These are phyloP conservation scores for Neelides sp. DNA, from an alignment of 1,140 invertebrate species.

Conservation along the genomic window DNA sequence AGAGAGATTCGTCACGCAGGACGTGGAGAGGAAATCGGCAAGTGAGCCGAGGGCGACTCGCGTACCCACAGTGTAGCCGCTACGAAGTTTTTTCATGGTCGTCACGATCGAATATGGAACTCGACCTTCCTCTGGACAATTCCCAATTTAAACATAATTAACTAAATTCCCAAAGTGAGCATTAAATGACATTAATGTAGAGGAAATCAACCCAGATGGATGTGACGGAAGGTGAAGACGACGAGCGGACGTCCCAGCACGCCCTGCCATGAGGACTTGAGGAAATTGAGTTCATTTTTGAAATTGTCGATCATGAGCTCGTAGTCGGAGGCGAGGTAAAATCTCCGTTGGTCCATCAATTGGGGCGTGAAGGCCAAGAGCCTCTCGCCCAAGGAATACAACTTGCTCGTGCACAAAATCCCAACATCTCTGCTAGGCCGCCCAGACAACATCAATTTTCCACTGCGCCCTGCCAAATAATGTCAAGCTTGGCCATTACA, in stretches of 20 bases:
- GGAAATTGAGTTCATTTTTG: slow-evolving; percentile 89
- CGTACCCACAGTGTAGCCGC: slow-evolving; percentile 96
- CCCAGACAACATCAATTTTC: slow-evolving; percentile 82
- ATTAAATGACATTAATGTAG: background rate
- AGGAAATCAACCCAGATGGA: slow-evolving; percentile 66
- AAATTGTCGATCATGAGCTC: slow-evolving; percentile 93
- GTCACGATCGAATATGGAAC: slow-evolving; percentile 88
- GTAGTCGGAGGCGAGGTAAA: slow-evolving; percentile 94
- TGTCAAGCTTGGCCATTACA: background rate
- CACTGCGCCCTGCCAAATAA: slow-evolving; percentile 60
- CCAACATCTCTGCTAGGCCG: slow-evolving; percentile 90
- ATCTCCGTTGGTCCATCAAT: slow-evolving; percentile 89
- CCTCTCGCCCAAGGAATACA: slow-evolving; percentile 88
- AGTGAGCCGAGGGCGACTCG: slow-evolving; percentile 80
- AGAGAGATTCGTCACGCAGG: slow-evolving; percentile 87
- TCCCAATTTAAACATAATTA: slow-evolving; percentile 7
- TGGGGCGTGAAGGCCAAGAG: slow-evolving; percentile 98
- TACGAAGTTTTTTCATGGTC: slow-evolving; percentile 95
- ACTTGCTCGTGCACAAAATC: slow-evolving; percentile 93
- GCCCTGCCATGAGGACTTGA: slow-evolving; percentile 91
- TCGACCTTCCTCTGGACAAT: slow-evolving; percentile 70
- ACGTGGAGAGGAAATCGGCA: slow-evolving; percentile 85
- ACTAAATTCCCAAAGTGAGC: background rate
- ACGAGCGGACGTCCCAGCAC: slow-evolving; percentile 80
- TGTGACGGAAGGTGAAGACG: slow-evolving; percentile 71